Base-by-base conservation (phyloP, 2,797 vertebrate species). In the Pipistrellus nathusii region DNA sequence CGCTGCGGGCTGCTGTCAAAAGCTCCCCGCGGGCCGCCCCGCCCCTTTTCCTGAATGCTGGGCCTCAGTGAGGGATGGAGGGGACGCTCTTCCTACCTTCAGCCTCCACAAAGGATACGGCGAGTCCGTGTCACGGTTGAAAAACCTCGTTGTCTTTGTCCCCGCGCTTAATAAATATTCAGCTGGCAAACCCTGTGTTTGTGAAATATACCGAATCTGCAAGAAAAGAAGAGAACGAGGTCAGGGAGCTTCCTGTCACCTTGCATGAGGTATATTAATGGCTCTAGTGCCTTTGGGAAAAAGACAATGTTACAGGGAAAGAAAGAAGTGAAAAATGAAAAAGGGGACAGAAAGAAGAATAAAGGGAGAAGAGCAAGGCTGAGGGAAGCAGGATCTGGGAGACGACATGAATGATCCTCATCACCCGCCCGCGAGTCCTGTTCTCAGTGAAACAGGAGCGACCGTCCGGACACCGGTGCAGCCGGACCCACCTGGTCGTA, bases 71-170 rank as follows among this genome's bases (percentile, higher is more conserved):
- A 94, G 76, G 66, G 88, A 90, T 53, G 7, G 55, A 69, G 23
- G 13, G 27, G 32, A 76, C 11, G 0, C 0, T 44, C 46, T 88
- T 93, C 98, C 88, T 99, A 99, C 99, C 99, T 99, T 99, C 55
- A 99, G 98, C 98, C 99, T 99, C 99, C 99, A 99, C 95, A 99
- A 98, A 77, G 99, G 99, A 97, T 99, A 99, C 0, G 99, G 99
- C 51, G 99, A 99, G 97, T 99, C 99, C 0, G 99, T 98, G 97
- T 99, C 99, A 98, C 99, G 99, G 98, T 99, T 99, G 98, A 99
- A 99, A 98, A 99, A 99, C 98, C 99, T 98, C 13, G 99, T 99
- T 73, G 99, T 99, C 98, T 99, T 99, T n/a, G 99, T 99, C 95
- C 99, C 99, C 57, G 99, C 99, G 55, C 99, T 99, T 98, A 99